Conservation (phyloP, 1,140 invertebrate genomes). For the Batillaria attramentaria region DNA sequence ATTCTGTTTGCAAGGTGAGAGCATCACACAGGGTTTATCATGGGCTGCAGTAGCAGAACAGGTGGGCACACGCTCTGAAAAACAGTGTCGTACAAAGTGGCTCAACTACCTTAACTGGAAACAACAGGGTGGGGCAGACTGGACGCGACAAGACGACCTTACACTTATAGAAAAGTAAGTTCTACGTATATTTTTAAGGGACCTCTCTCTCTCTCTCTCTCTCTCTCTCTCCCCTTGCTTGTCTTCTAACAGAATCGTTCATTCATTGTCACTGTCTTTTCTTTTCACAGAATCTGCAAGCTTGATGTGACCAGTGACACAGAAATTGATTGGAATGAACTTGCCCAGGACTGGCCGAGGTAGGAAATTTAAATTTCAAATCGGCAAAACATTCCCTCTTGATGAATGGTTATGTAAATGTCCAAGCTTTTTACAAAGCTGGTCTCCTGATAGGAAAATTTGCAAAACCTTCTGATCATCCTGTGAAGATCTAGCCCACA, state of each 20-base stretch:
- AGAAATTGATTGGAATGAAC: slow-evolving; percentile 72
- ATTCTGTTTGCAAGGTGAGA: slow-evolving; percentile 56
- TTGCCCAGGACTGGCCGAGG: slow-evolving; percentile 71
- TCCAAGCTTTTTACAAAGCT: too few species aligned
- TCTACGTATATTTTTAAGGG: too few species aligned
- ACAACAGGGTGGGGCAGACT: slow-evolving; percentile 72
- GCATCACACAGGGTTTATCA: slow-evolving; percentile 71
- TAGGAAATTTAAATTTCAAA: too few species aligned
- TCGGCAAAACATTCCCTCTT: too few species aligned
- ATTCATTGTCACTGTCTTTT: slow-evolving; percentile 13
- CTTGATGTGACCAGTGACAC: slow-evolving; percentile 71
- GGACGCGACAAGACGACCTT: slow-evolving; percentile 74
- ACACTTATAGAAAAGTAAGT: slow-evolving; percentile 72
- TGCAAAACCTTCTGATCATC: too few species aligned
- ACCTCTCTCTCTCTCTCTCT: background rate
- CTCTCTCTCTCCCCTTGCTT: too few species aligned
- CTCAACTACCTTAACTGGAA: slow-evolving; percentile 76
- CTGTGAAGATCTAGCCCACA: too few species aligned
- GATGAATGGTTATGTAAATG: too few species aligned
- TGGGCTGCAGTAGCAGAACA: slow-evolving; percentile 73
- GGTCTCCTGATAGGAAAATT: too few species aligned
- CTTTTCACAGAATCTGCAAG: slow-evolving; percentile 66
- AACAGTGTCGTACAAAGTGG: slow-evolving; percentile 76
- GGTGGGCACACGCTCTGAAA: slow-evolving; percentile 74
- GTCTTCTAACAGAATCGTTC: too few species aligned